Base-by-base conservation (phyloP, 1,140 invertebrate species). In the Portunus trituberculatus region DNA sequence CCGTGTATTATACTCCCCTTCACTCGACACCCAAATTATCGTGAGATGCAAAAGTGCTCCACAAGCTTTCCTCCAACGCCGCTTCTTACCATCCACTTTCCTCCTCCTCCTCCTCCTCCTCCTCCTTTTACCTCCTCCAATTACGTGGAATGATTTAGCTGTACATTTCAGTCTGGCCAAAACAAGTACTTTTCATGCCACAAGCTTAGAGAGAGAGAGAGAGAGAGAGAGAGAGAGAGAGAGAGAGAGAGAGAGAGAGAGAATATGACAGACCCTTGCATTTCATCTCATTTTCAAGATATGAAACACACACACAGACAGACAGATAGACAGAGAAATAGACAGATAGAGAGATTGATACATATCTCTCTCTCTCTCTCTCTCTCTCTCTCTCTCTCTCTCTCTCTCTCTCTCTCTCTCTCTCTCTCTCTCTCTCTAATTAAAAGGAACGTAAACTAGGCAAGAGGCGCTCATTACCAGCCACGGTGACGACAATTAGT, bases 341-440 rank as follows among this genome's bases (percentile, higher is more conserved):
- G 1, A 39, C 39, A 39, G 39, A 39, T 6, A 39, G 86, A 88
- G 12, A 45, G 86, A 88, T 1, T 7, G 14, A 86, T 10, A 86
- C 4, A 86, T 4, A 86, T 39, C 87, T 89, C 87, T 89, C 87
- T 32, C 28, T 89, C 28, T 89, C 87, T 89, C 87, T 89, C 87
- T 89, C 87, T 89, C 87, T 89, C 87, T 89, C 87, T 89, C 87
- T 89, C 87, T 89, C 87, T 89, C 87, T 87, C 87, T 89, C 87
- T 89, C 87, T 89, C 87, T 89, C 87, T 89, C 87, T 89, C 87
- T 89, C 87, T 46, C 89, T 91, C 45, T 25, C 89, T 46, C 89
- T 28, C 16, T 91, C 46, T 12, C 46, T 6, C 10, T 20, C 28
- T 39, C 39, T 39, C 39, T 39, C 39, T 39, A 39, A 39, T 39